Evolutionary conservation across 2,888 invertebrate genomes (phyloP).

Genomic region (Temnothorax rugatulus): DNA sequence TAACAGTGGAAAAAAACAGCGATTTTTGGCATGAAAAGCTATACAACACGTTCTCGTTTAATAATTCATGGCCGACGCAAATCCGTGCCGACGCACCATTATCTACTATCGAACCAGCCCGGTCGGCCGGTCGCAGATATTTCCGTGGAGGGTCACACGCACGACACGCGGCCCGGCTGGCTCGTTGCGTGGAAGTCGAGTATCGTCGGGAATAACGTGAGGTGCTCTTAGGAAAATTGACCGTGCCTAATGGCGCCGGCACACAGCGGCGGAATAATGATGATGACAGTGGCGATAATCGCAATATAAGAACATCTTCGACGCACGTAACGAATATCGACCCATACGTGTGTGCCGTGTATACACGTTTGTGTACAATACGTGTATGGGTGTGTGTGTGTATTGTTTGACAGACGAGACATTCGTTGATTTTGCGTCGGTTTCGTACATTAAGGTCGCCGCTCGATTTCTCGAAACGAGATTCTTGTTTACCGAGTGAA

Average conservation of each 20-base stretch:
- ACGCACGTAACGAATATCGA: slow-evolving; percentile 27
- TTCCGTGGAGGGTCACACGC: slow-evolving; percentile 48
- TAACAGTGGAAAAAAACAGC: slow-evolving; percentile 19
- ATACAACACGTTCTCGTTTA: slow-evolving; percentile 34
- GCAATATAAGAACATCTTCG: slow-evolving; percentile 76
- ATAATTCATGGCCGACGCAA: slow-evolving; percentile 53
- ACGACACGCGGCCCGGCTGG: slow-evolving; percentile 31
- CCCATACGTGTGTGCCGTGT: background rate
- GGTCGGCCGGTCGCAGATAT: slow-evolving; percentile 59
- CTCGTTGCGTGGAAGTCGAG: slow-evolving; percentile 67
- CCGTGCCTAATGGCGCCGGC: slow-evolving; percentile 77
- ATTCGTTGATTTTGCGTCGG: background rate
- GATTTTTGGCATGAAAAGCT: slow-evolving; percentile 12
- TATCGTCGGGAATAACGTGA: slow-evolving; percentile 63
- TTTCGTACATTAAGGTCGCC: slow-evolving; percentile 6
- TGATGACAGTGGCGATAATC: slow-evolving; percentile 79
- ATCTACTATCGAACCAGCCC: slow-evolving; percentile 63
- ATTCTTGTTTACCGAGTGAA: slow-evolving; percentile 44
- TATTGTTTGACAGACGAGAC: background rate
- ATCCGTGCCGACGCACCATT: slow-evolving; percentile 49
- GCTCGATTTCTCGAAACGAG: slow-evolving; percentile 45
- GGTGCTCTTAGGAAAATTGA: slow-evolving; percentile 81
- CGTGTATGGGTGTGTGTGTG: background rate
- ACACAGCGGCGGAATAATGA: slow-evolving; percentile 72
- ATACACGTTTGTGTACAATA: background rate